Evolutionary conservation across 2,797 vertebrate genomes (phyloP).

Genomic region (Schizothorax lantsangensis): DNA sequence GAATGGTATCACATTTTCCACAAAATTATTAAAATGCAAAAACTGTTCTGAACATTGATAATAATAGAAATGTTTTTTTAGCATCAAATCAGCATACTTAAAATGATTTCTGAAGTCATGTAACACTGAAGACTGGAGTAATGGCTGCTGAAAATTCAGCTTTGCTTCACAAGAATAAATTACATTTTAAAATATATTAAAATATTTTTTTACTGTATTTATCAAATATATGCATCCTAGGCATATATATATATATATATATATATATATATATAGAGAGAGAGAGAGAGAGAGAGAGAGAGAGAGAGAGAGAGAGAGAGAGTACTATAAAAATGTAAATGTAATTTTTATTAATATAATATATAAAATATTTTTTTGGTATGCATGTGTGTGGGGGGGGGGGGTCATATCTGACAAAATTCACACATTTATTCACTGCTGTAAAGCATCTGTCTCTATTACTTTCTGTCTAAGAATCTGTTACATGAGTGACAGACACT

Average conservation of each 20-base stretch:
- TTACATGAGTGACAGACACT: constrained; percentile 14
- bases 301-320: no score
- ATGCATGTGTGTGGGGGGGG: no score
- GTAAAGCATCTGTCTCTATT: constrained; percentile 25
- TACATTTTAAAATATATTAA: background rate
- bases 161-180: background rate
- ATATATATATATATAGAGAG: no score
- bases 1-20: background rate
- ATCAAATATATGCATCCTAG: no score
- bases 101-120: background rate
- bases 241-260: no score
- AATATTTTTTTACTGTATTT: background rate
- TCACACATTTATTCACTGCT: background rate
- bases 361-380: no score
- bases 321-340: background rate
- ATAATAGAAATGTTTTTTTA: background rate
- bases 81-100: background rate
- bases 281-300: no score
- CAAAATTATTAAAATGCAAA: background rate
- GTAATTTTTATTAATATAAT: background rate
- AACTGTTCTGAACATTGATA: background rate
- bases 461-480: background rate
- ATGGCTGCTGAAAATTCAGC: background rate
- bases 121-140: background rate
- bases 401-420: background rate